Conservation (phyloP, 2,113 vertebrate species). For the Solea senegalensis region DNA sequence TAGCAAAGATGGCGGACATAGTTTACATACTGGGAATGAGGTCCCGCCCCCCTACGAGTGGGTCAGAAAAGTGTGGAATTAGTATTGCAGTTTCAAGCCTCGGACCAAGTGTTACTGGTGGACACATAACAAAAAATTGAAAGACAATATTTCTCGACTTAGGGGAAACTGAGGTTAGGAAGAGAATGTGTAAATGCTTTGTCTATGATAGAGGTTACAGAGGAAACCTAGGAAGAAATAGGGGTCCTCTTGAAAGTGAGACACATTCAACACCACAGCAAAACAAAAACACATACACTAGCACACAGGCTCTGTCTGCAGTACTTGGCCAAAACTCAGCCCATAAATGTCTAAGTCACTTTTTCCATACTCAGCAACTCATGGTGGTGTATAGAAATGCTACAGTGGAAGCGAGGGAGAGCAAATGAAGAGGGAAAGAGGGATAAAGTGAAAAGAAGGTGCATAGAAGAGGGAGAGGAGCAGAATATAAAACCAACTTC, state of each 20-base stretch:
- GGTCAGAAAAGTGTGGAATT: too few relatives aligned
- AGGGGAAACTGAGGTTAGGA: too few relatives aligned
- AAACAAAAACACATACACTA: conserved; percentile 50
- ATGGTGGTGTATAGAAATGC: conserved; percentile 49
- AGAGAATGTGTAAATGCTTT: neutral
- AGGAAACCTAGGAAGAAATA: conserved; percentile 19
- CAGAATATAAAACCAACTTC: conserved; percentile 55
- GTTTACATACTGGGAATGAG: too few relatives aligned
- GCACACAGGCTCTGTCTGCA: conserved; percentile 47
- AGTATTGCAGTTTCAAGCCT: too few relatives aligned
- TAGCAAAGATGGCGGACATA: too few relatives aligned
- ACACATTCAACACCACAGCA: conserved; percentile 36
- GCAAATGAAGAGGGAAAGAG: conserved; percentile 20
- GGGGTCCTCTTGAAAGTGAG: conserved; percentile 47
- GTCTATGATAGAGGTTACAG: neutral
- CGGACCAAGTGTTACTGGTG: too few relatives aligned
- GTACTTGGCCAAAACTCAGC: conserved; percentile 55
- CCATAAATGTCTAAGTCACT: conserved; percentile 71
- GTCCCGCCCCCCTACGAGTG: too few relatives aligned
- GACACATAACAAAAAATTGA: too few relatives aligned
- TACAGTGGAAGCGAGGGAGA: conserved; percentile 14
- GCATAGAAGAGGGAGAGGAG: conserved; percentile 23
- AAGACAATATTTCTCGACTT: too few relatives aligned
- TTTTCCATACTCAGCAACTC: conserved; percentile 74
- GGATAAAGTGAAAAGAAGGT: conserved; percentile 22